Evolutionary conservation across 2,113 vertebrate species (phyloP).

Genomic region (Ammodytes marinus): DNA sequence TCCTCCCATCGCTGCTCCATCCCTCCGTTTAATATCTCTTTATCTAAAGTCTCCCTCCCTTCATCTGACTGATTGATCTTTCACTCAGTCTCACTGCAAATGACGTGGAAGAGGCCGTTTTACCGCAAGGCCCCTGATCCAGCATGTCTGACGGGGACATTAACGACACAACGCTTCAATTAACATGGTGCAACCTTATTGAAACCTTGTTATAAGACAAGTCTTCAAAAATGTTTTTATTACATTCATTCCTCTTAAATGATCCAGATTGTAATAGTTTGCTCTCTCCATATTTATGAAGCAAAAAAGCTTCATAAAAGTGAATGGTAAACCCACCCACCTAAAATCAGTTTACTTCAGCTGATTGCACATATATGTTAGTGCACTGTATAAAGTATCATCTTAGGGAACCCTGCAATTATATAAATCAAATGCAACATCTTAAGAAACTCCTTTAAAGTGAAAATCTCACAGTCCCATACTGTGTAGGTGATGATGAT

Average conservation of each 20-base stretch:
- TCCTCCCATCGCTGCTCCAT: conserved; percentile 52
- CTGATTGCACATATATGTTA: not conserved
- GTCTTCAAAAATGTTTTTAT: not conserved
- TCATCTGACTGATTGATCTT: conserved; percentile 79
- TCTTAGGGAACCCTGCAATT: not conserved
- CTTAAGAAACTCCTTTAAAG: not conserved
- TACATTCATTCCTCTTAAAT: not conserved
- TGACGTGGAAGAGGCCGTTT: conserved; percentile 57
- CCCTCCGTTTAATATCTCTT: conserved; percentile 78
- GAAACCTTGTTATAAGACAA: not conserved
- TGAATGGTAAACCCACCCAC: not conserved
- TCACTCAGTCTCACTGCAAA: conserved; percentile 65
- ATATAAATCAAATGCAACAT: not conserved
- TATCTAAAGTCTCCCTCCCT: conserved; percentile 71
- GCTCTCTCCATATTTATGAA: not conserved
- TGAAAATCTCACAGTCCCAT: not conserved
- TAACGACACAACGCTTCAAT: not conserved
- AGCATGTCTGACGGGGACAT: conserved; percentile 27
- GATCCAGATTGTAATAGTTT: not conserved
- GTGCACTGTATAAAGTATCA: not conserved
- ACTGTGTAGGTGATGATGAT: too few relatives aligned
- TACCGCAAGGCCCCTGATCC: conserved; percentile 50
- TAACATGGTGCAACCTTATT: not conserved
- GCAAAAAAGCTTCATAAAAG: not conserved
- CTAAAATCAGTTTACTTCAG: not conserved